Percentiles rank a stretch among this genome's conserved stretches.
Evolutionary conservation across 2,888 invertebrate species (phyloP).

Genomic region (Ophion slaviceki): DNA sequence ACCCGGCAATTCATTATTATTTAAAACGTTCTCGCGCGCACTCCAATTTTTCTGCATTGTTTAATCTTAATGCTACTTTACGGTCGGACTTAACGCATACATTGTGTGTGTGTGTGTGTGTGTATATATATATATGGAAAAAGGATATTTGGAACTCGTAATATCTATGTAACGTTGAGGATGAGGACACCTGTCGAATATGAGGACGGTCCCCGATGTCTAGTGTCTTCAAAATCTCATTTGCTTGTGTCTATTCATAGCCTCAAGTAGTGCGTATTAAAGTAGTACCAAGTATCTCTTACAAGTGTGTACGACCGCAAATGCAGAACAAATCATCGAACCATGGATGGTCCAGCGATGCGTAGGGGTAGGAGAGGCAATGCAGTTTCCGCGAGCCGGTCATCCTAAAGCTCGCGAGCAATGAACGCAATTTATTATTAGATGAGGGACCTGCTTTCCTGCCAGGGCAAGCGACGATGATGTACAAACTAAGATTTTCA

Average conservation of each 20-base stretch:
- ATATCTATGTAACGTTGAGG: neutral
- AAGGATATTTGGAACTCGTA: neutral
- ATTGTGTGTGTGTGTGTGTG: neutral
- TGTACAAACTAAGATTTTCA: neutral
- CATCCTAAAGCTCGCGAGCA: neutral
- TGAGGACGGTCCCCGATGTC: neutral
- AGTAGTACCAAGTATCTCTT: conserved; percentile 42
- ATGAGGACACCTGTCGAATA: neutral
- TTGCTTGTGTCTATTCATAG: neutral
- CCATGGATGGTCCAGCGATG: conserved; percentile 6
- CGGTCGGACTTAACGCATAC: conserved; percentile 49
- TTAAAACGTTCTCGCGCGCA: conserved; percentile 31
- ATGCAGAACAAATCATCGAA: conserved; percentile 14
- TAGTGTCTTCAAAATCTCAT: neutral
- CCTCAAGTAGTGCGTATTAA: conserved; percentile 43
- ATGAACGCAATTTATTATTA: neutral
- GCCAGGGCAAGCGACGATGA: neutral
- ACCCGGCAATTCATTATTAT: conserved; percentile 52
- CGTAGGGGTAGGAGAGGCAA: neutral
- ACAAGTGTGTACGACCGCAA: conserved; percentile 11
- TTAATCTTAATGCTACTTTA: conserved; percentile 64
- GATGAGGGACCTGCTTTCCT: neutral
- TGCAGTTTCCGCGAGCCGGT: neutral
- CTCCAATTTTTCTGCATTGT: conserved; percentile 50
- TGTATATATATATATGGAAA: neutral